Conservation (phyloP, 2,797 vertebrate species). For the Tadarida brasiliensis region DNA sequence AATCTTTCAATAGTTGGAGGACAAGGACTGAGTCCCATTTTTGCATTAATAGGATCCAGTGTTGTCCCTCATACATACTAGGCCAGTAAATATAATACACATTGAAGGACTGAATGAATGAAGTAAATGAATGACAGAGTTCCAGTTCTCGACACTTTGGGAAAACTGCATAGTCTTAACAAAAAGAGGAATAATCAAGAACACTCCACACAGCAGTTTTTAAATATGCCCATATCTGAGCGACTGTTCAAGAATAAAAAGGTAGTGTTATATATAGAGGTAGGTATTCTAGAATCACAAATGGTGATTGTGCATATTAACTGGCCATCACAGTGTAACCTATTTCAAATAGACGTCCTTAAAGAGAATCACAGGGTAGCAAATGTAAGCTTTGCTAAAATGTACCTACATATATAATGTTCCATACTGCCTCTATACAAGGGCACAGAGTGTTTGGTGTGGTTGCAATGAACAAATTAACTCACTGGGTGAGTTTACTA, state of each 20-base stretch:
- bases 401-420: not conserved
- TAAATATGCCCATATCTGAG: not conserved
- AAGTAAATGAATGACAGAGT: not conserved
- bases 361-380: not conserved
- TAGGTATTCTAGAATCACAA: not conserved
- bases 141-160: not conserved
- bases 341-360: not conserved
- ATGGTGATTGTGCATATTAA: not conserved
- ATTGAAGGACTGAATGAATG: not conserved
- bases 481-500: not conserved
- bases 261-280: not conserved
- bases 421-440: not conserved
- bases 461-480: conserved; percentile 6
- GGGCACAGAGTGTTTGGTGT: not conserved
- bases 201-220: not conserved
- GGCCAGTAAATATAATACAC: not conserved
- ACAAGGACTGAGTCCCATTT: not conserved
- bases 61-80: not conserved
- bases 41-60: not conserved
- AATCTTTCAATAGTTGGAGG: not conserved
- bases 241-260: conserved; percentile 13
- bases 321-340: not conserved
- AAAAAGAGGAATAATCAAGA: not conserved
- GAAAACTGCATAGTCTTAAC: not conserved
- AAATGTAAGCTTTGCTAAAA: conserved; percentile 43